Base-by-base conservation (phyloP, 2,888 invertebrate genomes). In the Acleris holmiana region DNA sequence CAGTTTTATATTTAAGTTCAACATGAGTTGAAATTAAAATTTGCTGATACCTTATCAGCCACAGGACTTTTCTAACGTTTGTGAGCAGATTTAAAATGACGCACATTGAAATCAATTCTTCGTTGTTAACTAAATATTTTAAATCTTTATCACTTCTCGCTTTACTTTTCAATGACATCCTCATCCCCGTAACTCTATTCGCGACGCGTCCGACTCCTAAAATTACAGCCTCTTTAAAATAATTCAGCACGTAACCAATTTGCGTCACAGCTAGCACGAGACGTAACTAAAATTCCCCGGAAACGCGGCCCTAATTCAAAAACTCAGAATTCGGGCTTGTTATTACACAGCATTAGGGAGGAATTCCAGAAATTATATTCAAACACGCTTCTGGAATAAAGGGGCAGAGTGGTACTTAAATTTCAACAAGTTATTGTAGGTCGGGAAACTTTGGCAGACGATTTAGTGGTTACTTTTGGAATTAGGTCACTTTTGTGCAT, bases 341-440 rank as follows among this genome's bases (percentile, higher is more conserved):
- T 60, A 65, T 65, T 54, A 59, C 41, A 46, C 44, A 49, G 48
- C 23, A 60, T 65, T 55, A 55, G 49, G 48, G 6, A 17, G 49
- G 50, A 21, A 50, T 60, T 60, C 21, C 19, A 41, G 48, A 60
- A 59, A 60, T 65, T 65, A 60, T 60, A 60, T 55, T 54, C 64
- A 46, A 40, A 63, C 49, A 50, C 51, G 25, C 51, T 19, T 13
- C 29, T 47, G 5, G 54, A 59, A 58, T 58, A 58, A 59, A 53
- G 60, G 54, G 58, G 29, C 23, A 4, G 25, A 25, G 51, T 17
- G 25, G 29, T 49, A 60, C 65, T 65, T 60, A 60, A 65, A 60
- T 59, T 64, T 65, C 60, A 65, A 65, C 65, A 60, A 65, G 55
- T 60, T 65, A 65, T 59, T 55, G 64, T 62, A 46, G 54, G 59